Base-by-base conservation (phyloP, 2,113 vertebrate species). In the Pomatorhinus ruficollis region DNA sequence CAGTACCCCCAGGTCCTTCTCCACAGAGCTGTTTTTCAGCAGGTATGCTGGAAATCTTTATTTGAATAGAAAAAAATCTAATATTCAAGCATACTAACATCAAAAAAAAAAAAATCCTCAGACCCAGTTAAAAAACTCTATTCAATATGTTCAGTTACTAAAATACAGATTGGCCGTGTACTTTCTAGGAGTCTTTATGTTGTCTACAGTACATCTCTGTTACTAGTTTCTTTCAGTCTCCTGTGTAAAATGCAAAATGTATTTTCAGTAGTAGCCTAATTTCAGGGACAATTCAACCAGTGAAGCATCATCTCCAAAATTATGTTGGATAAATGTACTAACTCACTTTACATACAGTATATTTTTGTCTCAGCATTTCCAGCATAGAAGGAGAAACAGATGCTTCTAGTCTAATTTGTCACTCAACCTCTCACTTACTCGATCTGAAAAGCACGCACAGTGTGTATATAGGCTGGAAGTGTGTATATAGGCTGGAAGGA, bases 351-450 rank as follows among this genome's bases (percentile, higher is more conserved):
- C 18, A 54, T 63, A n/a, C 6, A 42, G 50, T 74, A 3, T 81
- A 96, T 93, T 95, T 96, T 87, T 89, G 47, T 81, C 89, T 84
- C 80, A 66, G 52, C 40, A 71, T 74, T 95, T 93, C 39, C 80
- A 95, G 42, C 65, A 63, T 22, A 70, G 72, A 89, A 93, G 64
- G 56, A 93, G 89, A 81, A 96, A 86, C 94, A 96, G 90, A 96
- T 96, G 92, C 95, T 93, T 96, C 68, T 50, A 90, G 70, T 92
- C 89, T 88, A 72, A 93, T 90, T 86, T 96, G 90, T 92, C 92
- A 90, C 88, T 64, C 76, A 92, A 1, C 25, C 54, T 96, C 71
- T 88, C 95, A 92, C 88, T 95, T 93, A 93, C 88, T 86, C 1
- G 25, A 96, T 90, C 85, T 90, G 85, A 88, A 93, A 94, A 90